These are phyloP conservation scores for Arctia plantaginis DNA, from an alignment of 2,888 invertebrate genomes.

Conservation along the genomic window DNA sequence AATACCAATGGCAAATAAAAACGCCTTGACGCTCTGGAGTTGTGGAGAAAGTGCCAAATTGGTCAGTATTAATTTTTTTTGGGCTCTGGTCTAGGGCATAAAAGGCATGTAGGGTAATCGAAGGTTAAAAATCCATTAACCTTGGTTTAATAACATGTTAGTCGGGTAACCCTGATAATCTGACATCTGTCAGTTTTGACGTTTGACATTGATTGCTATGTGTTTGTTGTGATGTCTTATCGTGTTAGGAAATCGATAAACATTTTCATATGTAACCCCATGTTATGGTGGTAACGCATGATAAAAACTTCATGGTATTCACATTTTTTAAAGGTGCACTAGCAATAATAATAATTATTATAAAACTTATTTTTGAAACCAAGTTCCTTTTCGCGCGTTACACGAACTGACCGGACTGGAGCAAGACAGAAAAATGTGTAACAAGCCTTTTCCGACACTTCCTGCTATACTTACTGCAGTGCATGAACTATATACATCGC, in stretches of 20 bases:
- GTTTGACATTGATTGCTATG: not conserved
- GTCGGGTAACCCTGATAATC: not conserved
- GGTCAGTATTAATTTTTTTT: conserved; percentile 51
- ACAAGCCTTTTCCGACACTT: no score
- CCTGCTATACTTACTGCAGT: no score
- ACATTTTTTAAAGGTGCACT: no score
- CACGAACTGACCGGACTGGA: no score
- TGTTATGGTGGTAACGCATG: not conserved
- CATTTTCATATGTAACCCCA: no score
- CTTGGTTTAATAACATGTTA: not conserved
- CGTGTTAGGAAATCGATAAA: no score
- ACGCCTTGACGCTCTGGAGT: conserved; percentile 60
- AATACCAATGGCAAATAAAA: conserved; percentile 43
- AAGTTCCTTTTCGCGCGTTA: no score
- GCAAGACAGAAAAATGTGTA: no score
- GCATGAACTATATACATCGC: no score
- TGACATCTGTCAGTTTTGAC: not conserved
- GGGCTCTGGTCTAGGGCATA: not conserved
- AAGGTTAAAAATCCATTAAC: not conserved
- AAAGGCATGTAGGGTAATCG: not conserved
- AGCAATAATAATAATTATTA: no score
- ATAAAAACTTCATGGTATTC: not conserved
- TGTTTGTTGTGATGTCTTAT: not conserved
- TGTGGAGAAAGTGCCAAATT: conserved; percentile 57
- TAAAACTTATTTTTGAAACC: no score